Base-by-base conservation (phyloP, 2,797 vertebrate genomes). In the Hafferia zeledoni region DNA sequence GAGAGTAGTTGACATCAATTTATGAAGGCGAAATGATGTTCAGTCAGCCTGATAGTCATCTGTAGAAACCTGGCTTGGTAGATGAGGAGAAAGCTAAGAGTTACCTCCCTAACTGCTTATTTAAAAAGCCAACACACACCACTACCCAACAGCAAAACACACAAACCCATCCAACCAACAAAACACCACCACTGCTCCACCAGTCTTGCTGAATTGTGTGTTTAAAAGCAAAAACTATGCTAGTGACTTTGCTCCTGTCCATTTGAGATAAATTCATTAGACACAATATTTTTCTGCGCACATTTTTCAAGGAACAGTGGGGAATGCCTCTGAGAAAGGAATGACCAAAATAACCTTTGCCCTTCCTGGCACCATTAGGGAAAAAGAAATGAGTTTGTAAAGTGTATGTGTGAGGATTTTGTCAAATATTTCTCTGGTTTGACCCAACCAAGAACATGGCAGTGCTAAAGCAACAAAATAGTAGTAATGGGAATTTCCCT, bases 401-500 rank as follows among this genome's bases (percentile, higher is more conserved):
- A 16, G 41, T 49, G 10, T 52, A 7, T 1, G 2, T 28, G 33
- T 19, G 31, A 7, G 1, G 0, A 4, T 50, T 47, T 60, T 50
- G 17, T 61, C 37, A 43, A 18, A 44, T 49, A 13, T 81, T 83
- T 81, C n/a, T 75, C 24, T 88, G 44, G 22, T 49, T 72, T 89
- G 35, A 46, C 76, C 7, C 67, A 69, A 53, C 10, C 10, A 31
- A 30, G 52, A 53, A 31, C 52, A 8, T 33, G 12, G 11, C 28
- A 37, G 16, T 46, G 16, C 33, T 30, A 52, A 87, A 56, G 43
- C 20, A 86, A 31, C 7, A 76, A 37, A 82, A 20, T 53, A 10
- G 2, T 18, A 69, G 24, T 60, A n/a, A n/a, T 10, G 52, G 18
- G 17, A 49, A 31, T 47, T 76, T 33, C 22, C 19, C 8, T 43